phyloP scores from a whole-genome alignment of 2,888 invertebrate genomes.

The Podabrus alpinus region DNA sequence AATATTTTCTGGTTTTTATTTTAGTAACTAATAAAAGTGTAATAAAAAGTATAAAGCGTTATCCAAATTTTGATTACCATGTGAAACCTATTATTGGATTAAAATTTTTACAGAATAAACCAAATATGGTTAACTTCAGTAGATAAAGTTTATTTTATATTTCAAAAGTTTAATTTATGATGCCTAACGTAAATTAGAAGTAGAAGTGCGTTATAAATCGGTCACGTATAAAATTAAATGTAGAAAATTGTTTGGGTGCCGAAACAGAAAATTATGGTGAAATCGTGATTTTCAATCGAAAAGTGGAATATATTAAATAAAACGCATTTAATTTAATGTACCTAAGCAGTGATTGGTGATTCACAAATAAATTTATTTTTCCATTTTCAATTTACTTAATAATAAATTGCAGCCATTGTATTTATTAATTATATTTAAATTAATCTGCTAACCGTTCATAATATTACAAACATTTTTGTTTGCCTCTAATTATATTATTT shows the following conservation, averaged over 20 bases:
- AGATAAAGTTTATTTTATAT: not conserved
- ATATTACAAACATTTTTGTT: not conserved
- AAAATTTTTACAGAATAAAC: conserved; percentile 6
- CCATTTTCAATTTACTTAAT: not conserved
- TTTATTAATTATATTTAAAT: not conserved
- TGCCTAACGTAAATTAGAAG: not conserved
- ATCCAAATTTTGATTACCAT: conserved; percentile 10
- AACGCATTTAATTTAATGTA: not conserved
- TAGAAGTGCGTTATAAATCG: not conserved
- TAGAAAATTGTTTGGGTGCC: not conserved
- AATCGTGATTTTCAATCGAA: not conserved
- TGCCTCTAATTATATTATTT: not conserved
- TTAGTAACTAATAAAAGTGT: not conserved
- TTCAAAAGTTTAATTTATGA: conserved; percentile 1
- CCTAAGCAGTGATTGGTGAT: not conserved
- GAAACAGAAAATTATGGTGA: not conserved
- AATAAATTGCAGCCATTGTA: not conserved
- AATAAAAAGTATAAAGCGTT: not conserved
- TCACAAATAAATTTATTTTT: not conserved
- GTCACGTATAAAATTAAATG: not conserved
- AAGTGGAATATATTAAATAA: not conserved
- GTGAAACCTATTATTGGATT: conserved; percentile 5
- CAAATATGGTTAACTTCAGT: conserved; percentile 6
- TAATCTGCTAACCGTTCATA: not conserved
- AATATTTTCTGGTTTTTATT: not conserved